A percentile compares a stretch with the other conserved stretches of the same genome.
phyloP scores from a whole-genome alignment of 2,888 invertebrate species.

The Eutolmus rufibarbis region DNA sequence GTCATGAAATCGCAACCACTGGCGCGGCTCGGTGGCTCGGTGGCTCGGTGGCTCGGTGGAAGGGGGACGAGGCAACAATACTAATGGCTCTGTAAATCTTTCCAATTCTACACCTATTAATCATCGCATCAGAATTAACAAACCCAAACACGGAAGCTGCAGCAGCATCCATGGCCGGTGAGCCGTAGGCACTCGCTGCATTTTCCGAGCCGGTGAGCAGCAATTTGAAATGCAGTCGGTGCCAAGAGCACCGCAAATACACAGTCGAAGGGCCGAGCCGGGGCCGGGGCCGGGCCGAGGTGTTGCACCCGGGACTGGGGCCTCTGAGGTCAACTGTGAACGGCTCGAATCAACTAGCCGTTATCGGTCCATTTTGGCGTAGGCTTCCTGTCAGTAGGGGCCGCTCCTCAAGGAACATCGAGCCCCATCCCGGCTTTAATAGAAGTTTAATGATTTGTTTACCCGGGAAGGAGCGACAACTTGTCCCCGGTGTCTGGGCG shows the following conservation, averaged over 20 bases:
- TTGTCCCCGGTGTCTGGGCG: not conserved
- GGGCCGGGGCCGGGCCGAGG: not conserved
- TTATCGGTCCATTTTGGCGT: constrained; percentile 25
- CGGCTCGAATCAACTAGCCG: not conserved
- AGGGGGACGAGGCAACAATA: not conserved
- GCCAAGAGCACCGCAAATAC: constrained; percentile 8
- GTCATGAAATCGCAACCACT: not conserved
- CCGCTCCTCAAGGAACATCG: not conserved
- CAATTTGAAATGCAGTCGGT: constrained; percentile 21
- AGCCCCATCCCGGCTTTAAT: not conserved
- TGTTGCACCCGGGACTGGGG: not conserved
- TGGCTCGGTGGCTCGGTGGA: too few relatives aligned
- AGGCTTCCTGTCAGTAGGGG: not conserved
- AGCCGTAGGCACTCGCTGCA: not conserved
- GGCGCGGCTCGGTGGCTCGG: not conserved
- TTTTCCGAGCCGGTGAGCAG: constrained; percentile 30
- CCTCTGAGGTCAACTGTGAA: not conserved
- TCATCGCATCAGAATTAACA: constrained; percentile 42
- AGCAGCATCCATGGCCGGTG: constrained; percentile 21
- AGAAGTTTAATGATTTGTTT: constrained; percentile 36
- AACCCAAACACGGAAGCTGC: constrained; percentile 42
- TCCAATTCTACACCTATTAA: constrained; percentile 39
- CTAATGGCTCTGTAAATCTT: constrained; percentile 41
- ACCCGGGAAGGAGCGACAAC: not conserved
- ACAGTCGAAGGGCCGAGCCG: not conserved